Base-by-base conservation (phyloP, 2,888 invertebrate genomes). In the Macrophya alboannulata region DNA sequence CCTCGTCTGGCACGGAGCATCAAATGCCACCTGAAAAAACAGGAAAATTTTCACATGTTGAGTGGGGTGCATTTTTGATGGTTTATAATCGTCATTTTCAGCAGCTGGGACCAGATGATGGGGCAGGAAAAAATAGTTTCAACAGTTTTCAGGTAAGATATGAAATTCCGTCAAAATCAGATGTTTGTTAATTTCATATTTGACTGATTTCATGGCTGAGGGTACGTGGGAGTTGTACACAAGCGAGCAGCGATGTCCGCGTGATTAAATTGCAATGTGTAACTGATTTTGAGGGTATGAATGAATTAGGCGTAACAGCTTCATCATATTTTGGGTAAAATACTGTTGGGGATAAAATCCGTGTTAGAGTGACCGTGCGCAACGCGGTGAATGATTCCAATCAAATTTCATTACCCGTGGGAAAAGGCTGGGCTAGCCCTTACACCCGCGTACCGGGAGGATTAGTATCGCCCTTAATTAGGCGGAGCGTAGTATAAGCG, bases 21-120 rank as follows among this genome's bases (percentile, higher is more conserved):
- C 85, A 94, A 92, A 88, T 95, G 95, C 94, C 95, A 95, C 88
- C 95, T 95, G 90, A 86, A 93, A 92, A 87, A 86, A 62, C 43
- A 85, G 85, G 17, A 86, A 62, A 68, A 85, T 86, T 88, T 85
- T 62, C 4, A 59, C 12, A 17, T 37, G 15, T 9, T 25, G 43
- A 10, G n/a, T n/a, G 62, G 5, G n/a, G 17, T 55, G 31, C 31
- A 31, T 55, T 25, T 31, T 77, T 10, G 55, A 55, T 21, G 9
- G 21, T 43, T 17, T 40, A 25, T 71, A 15, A 37, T 62, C 62
- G 2, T 40, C 37, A 76, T 76, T 76, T n/a, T 25, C 4, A 12
- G 25, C 62, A 62, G 25, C 62, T 62, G 62, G 62, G 21, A 62
- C 25, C 62, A 1, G 12, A 25, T 12, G 12, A 21, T 31, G 31